A percentile compares a stretch with the other conserved stretches of the same genome.
These are phyloP conservation scores for Brachionus rotundiformis DNA, from an alignment of 1,140 invertebrate genomes.

Conservation along the genomic window DNA sequence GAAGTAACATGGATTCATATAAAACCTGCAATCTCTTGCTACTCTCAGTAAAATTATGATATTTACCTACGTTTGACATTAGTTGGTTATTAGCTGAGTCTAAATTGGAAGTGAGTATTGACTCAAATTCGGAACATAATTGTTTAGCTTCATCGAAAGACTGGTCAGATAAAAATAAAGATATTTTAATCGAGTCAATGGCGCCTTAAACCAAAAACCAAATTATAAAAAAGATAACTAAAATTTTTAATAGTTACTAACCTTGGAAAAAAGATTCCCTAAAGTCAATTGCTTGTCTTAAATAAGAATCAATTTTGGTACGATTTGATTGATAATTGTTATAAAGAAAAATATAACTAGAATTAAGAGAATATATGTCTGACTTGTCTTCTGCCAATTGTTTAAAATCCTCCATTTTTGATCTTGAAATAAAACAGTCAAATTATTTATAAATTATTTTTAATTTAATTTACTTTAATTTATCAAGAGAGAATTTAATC, in stretches of 20 bases:
- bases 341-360: background rate
- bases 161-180: background rate
- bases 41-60: background rate
- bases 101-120: background rate
- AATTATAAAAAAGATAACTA: background rate
- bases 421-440: background rate
- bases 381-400: background rate
- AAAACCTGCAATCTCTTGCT: background rate
- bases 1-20: background rate
- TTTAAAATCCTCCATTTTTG: background rate
- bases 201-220: background rate
- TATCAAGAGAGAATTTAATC: background rate
- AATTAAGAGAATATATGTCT: background rate
- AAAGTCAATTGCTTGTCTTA: background rate
- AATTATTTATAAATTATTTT: background rate
- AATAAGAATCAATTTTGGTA: background rate
- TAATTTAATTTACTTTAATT: background rate
- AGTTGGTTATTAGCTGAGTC: background rate
- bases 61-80: background rate
- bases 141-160: background rate
- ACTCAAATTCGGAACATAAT: background rate
- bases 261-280: constrained; percentile 7
- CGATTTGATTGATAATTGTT: background rate
- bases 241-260: background rate
- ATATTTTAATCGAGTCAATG: background rate